Conservation (phyloP, 2,888 invertebrate genomes). For the Melieria omissa region DNA sequence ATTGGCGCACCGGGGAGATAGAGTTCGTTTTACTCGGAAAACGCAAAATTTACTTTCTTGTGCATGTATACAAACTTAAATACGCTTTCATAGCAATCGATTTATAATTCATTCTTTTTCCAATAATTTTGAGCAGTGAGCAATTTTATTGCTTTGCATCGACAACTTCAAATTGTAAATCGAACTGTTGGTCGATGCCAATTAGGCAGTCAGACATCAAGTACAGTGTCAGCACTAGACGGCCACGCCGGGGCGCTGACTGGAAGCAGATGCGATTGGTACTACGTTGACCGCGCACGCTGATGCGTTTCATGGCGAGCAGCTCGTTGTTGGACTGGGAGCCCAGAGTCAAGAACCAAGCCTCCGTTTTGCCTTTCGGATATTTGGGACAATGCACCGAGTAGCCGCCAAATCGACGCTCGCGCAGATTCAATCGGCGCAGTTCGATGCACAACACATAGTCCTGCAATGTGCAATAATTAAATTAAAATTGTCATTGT, state of each 20-base stretch:
- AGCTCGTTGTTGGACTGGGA: slow-evolving; percentile 77
- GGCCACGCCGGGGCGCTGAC: slow-evolving; percentile 76
- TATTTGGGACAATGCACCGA: slow-evolving; percentile 87
- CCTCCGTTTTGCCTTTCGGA: slow-evolving; percentile 93
- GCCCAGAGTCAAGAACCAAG: slow-evolving; percentile 93
- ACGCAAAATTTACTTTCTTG: no score
- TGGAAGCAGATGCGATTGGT: slow-evolving; percentile 72
- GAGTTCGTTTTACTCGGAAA: no score
- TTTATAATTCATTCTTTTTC: not conserved
- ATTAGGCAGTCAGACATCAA: slow-evolving; percentile 93
- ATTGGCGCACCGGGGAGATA: no score
- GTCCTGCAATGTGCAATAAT: slow-evolving; percentile 67
- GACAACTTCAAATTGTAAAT: slow-evolving; percentile 70
- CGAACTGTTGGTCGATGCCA: slow-evolving; percentile 91
- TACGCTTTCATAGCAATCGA: not conserved
- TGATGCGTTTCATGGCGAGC: slow-evolving; percentile 82
- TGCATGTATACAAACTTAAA: not conserved
- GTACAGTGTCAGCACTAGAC: slow-evolving; percentile 82
- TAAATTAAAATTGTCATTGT: not conserved
- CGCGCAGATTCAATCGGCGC: slow-evolving; percentile 67
- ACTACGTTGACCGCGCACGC: slow-evolving; percentile 68
- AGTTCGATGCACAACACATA: slow-evolving; percentile 75
- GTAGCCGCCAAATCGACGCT: slow-evolving; percentile 39
- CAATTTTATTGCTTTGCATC: slow-evolving; percentile 44
- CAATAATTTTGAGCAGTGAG: not conserved